These are phyloP conservation scores for Drosophila yakuba DNA, from an alignment of 1,140 invertebrate genomes.

Conservation along the genomic window DNA sequence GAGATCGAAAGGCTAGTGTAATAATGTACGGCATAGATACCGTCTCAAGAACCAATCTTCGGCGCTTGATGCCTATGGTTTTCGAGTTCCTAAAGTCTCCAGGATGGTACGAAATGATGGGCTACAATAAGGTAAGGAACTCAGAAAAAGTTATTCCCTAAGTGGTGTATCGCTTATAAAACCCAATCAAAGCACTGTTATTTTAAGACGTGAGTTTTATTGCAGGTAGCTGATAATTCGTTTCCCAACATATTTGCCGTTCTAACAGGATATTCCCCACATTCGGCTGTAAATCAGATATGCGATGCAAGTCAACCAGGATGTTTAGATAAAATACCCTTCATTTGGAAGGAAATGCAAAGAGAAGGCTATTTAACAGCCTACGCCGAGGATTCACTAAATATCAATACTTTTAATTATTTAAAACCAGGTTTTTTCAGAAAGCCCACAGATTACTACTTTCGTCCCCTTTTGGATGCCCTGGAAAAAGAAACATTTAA, in stretches of 20 bases:
- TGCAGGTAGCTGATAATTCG: constrained; percentile 89
- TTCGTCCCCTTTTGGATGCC: constrained; percentile 90
- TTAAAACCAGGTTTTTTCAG: constrained; percentile 90
- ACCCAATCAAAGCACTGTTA: too few relatives aligned
- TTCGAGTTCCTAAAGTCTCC: constrained; percentile 39
- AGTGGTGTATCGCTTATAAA: too few relatives aligned
- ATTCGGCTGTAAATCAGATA: constrained; percentile 80
- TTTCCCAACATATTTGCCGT: constrained; percentile 93
- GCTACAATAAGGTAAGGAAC: constrained; percentile 56
- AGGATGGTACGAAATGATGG: constrained; percentile 63
- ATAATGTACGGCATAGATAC: constrained; percentile 68
- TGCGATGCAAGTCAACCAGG: constrained; percentile 85
- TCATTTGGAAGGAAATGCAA: constrained; percentile 92
- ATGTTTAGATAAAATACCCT: constrained; percentile 88
- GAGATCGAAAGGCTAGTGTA: constrained; percentile 50
- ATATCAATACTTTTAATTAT: constrained; percentile 92
- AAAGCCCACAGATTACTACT: constrained; percentile 93
- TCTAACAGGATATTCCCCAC: constrained; percentile 88
- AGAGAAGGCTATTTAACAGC: constrained; percentile 90
- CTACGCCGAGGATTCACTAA: constrained; percentile 91
- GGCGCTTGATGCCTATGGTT: constrained; percentile 62
- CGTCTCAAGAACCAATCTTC: constrained; percentile 81
- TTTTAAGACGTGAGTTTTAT: neutral
- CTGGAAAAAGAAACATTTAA: constrained; percentile 82
- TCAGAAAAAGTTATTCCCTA: too few relatives aligned